Conservation (phyloP, 2,797 vertebrate genomes). For the Pseudochromis fuscus region DNA sequence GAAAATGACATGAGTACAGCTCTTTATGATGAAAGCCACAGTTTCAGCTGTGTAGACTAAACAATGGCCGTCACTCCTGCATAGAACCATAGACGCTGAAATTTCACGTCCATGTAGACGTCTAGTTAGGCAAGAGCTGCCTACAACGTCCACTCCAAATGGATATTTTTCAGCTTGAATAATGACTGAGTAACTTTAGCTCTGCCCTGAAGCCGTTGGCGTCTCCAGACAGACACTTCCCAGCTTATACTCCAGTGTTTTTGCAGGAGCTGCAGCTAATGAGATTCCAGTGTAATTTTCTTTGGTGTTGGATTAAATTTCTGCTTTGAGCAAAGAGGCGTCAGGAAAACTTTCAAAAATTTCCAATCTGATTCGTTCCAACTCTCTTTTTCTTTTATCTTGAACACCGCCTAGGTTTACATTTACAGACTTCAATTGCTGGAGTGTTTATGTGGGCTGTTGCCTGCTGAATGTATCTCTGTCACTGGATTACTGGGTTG, state of each 20-base stretch:
- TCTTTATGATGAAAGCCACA: conserved; percentile 2
- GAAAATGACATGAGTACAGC: background rate
- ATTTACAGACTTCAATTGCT: conserved; percentile 27
- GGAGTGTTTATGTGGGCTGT: conserved; percentile 43
- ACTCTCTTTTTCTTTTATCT: conserved; percentile 17
- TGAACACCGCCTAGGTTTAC: conserved; percentile 48
- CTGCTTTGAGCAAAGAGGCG: conserved; percentile 23
- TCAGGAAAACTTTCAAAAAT: background rate
- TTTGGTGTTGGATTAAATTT: conserved; percentile 46
- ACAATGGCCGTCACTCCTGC: conserved; percentile 39
- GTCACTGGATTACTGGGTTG: conserved; percentile 66
- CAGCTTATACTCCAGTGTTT: conserved; percentile 24
- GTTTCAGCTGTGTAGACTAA: conserved; percentile 55
- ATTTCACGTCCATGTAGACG: conserved; percentile 50
- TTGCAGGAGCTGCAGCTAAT: conserved; percentile 46
- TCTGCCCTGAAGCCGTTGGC: conserved; percentile 38
- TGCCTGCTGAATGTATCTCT: conserved; percentile 43
- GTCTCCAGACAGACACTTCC: conserved; percentile 44
- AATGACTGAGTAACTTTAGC: conserved; percentile 58
- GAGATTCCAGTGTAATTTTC: conserved; percentile 47
- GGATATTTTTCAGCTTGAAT: conserved; percentile 56
- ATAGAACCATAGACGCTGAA: conserved; percentile 45
- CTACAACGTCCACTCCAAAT: conserved; percentile 48
- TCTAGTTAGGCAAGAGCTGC: conserved; percentile 51
- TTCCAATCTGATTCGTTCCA: background rate